phyloP scores from a whole-genome alignment of 2,113 vertebrate species.

The Rhodinocichla rosea region DNA sequence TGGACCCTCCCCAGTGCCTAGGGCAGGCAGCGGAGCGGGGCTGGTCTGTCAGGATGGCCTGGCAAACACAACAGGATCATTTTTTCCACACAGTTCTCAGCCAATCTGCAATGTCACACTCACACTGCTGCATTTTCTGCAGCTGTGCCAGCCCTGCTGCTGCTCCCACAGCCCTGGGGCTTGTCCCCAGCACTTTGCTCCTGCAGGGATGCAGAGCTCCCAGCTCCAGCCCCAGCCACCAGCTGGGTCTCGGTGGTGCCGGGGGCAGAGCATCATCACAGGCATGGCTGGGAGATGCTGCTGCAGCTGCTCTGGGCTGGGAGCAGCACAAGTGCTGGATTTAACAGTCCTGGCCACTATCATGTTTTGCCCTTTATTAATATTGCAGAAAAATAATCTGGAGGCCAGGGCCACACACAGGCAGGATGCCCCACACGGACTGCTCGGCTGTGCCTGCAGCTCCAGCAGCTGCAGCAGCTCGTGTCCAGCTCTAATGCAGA shows the following conservation, averaged over 20 bases:
- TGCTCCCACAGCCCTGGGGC: background rate
- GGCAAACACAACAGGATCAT: background rate
- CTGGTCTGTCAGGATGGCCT: background rate
- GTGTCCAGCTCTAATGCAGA: background rate
- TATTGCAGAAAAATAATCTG: background rate
- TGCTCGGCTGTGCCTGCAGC: background rate
- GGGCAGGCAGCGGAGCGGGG: background rate
- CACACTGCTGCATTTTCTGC: rapidly evolving
- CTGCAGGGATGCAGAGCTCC: background rate
- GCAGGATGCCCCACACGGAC: background rate
- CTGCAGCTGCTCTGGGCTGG: background rate
- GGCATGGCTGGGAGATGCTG: background rate
- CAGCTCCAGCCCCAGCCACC: background rate
- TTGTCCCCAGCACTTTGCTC: background rate
- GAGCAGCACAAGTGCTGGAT: background rate
- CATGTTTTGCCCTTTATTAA: background rate
- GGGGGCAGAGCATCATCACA: background rate
- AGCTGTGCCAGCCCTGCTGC: background rate
- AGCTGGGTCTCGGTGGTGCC: background rate
- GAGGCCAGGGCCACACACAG: background rate
- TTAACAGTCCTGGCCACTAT: background rate
- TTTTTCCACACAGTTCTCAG: background rate
- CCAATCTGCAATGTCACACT: background rate
- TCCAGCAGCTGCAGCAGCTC: slow-evolving; percentile 2
- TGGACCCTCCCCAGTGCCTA: background rate